Evolutionary conservation across 2,888 invertebrate species (phyloP), one percentile per base, ranked within the genome.

Genomic region (Eupithecia inturbata): DNA sequence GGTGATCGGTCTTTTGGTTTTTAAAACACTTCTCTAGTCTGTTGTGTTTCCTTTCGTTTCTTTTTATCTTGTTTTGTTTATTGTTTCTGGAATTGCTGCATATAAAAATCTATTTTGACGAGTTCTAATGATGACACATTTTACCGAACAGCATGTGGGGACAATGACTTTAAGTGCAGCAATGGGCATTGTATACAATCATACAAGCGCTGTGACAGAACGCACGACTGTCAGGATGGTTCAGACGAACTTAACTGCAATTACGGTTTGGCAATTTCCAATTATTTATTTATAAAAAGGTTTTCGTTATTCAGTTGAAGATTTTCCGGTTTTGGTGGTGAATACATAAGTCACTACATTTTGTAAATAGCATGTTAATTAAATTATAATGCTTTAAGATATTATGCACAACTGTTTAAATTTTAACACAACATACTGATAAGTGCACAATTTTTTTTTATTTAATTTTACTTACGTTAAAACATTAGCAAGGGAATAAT

Each of bases 181-280:
- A 95, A 95, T 88, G 96, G 96, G 87, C 91, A 95, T 88, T 96
- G 96, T 92, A 95, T 96, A 80, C 93, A 95, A 80, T 87, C 89
- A 81, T 91, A 90, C 82, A 94, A 93, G 85, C 88, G 92, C 80
- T 95, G 95, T 88, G 95, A 96, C 88, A 90, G 94, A 82, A 91
- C 91, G 84, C 89, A 89, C 86, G 95, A 95, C 84, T 95, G 95
- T 89, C 94, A 93, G 85, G 95, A 96, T 84, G 90, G 93, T 84
- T 95, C 95, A 74, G 96, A 96, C 86, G 96, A 96, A 91, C 85
- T 88, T 81, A 86, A 91, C 89, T 95, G 95, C 91, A 88, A 86
- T 80, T 91, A 94, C 88, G 94, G 94, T 94, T 93, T 92, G 94
- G 88, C 74, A 79, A 87, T 88, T 89, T 85, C 84, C 80, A 87